Evolutionary conservation across 2,113 vertebrate genomes (phyloP).

Genomic region (Scophthalmus maximus): DNA sequence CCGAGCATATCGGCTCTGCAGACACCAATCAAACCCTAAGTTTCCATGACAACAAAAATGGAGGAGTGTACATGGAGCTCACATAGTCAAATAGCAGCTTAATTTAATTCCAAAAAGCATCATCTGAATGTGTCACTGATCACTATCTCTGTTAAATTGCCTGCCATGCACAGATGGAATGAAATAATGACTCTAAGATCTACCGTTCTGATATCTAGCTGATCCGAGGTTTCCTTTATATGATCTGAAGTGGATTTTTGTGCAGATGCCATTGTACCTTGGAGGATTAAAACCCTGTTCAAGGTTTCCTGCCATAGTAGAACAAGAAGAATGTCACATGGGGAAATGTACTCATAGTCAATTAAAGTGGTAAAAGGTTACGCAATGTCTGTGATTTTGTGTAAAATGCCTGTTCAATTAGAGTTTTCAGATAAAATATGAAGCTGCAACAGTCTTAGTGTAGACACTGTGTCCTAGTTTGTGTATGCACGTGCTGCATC

Average conservation of each 20-base stretch:
- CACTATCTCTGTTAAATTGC: conserved; percentile 5
- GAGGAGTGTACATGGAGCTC: not conserved
- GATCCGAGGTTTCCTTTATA: conserved; percentile 15
- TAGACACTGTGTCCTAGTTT: not conserved
- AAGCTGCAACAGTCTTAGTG: not conserved
- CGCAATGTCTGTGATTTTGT: not conserved
- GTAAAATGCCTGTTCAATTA: conserved; percentile 7
- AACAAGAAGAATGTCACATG: not conserved
- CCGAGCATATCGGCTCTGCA: not conserved
- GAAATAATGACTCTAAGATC: conserved; percentile 13
- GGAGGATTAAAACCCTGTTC: not conserved
- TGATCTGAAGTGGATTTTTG: conserved; percentile 19
- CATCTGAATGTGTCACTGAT: conserved; percentile 2
- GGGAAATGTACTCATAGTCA: not conserved
- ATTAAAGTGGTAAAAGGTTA: not conserved
- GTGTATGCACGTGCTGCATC: not conserved
- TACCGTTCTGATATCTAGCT: conserved; percentile 7
- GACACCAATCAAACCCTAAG: conserved; percentile 7
- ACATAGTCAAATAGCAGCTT: not conserved
- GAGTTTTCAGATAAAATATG: conserved; percentile 8
- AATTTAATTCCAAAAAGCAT: not conserved
- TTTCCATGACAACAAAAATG: conserved; percentile 11
- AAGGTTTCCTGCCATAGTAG: not conserved
- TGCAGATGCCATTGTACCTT: not conserved
- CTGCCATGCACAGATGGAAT: conserved; percentile 8